These are phyloP conservation scores for Chloroceryle inda DNA, from an alignment of 2,797 vertebrate genomes.

Conservation along the genomic window DNA sequence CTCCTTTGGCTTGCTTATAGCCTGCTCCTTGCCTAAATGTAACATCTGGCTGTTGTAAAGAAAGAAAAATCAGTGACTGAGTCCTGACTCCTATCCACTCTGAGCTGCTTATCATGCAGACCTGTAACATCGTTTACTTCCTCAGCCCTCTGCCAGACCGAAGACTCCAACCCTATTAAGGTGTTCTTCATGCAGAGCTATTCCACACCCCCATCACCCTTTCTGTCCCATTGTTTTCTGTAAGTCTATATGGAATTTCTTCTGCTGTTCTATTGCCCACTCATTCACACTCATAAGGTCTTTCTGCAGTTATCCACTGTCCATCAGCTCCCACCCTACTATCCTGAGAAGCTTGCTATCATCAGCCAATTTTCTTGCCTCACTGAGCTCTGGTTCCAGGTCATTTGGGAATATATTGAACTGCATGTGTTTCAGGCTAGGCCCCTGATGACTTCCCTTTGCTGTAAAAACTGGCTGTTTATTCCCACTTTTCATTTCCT, in stretches of 20 bases:
- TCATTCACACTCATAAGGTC: background rate
- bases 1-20: background rate
- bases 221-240: background rate
- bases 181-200: background rate
- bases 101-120: background rate
- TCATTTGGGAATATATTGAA: background rate
- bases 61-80: background rate
- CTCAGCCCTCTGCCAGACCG: background rate
- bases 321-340: background rate
- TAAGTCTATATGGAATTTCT: background rate
- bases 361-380: background rate
- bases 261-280: background rate
- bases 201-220: background rate
- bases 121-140: rapidly evolving
- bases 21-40: background rate
- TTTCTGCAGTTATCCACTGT: background rate
- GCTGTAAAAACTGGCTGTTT: background rate
- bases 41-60: background rate
- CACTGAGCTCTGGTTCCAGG: background rate
- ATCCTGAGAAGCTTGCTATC: background rate
- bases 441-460: background rate
- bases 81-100: background rate
- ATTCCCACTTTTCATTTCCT: background rate
- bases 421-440: rapidly evolving
- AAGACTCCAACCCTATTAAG: background rate